Evolutionary conservation across 92 coral and sea anemone genomes (phyloP).

Genomic region (Paragorgia papillata): DNA sequence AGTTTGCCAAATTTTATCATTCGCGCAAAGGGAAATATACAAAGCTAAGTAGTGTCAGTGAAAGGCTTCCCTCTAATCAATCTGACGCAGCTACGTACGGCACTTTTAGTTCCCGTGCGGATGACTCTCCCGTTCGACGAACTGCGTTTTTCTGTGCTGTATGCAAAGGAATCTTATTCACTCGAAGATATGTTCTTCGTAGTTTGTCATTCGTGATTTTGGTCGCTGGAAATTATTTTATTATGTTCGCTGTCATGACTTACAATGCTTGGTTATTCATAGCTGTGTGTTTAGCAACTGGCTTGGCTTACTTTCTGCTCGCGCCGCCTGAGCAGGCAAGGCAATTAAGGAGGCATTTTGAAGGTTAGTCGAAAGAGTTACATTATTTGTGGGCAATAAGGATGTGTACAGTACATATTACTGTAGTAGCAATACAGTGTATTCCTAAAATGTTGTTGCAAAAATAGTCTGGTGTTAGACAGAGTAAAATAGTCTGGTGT

Average conservation of each 20-base stretch:
- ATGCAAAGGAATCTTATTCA: neutral
- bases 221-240: constrained; percentile 10
- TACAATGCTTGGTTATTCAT: constrained; percentile 29
- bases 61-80: too few relatives aligned
- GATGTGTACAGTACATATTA: too few relatives aligned
- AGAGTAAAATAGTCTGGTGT: too few relatives aligned
- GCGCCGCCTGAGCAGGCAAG: too few relatives aligned
- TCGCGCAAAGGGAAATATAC: neutral
- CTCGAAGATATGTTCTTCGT: neutral
- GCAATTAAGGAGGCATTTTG: too few relatives aligned
- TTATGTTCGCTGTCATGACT: constrained; percentile 30
- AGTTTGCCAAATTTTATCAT: constrained; percentile 18
- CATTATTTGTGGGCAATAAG: too few relatives aligned
- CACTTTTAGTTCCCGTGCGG: neutral
- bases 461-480: too few relatives aligned
- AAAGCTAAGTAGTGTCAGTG: too few relatives aligned
- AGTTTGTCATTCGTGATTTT: constrained; percentile 7
- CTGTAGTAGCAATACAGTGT: too few relatives aligned
- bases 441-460: too few relatives aligned
- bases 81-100: too few relatives aligned
- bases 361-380: too few relatives aligned
- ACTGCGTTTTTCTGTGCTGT: neutral
- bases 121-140: neutral
- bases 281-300: constrained; percentile 30
- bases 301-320: constrained; percentile 11